phyloP scores from a whole-genome alignment of 1,140 invertebrate genomes.

The Trinorchestia longiramus region DNA sequence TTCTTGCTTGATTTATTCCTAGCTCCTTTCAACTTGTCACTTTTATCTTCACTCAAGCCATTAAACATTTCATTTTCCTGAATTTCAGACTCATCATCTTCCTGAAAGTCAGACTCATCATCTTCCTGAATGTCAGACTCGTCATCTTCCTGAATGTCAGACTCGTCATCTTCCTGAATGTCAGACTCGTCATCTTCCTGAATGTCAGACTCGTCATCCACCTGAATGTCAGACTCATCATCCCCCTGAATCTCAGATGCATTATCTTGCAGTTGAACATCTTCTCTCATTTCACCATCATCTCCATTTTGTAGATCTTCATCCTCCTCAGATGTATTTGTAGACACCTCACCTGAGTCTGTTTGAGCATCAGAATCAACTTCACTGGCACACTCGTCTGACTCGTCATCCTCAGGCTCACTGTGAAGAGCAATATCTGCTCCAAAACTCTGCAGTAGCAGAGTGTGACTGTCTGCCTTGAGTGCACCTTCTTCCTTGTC shows the following conservation, averaged over 20 bases:
- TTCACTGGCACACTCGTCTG: conserved; percentile 38
- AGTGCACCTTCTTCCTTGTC: neutral
- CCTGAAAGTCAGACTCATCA: conserved; percentile 68
- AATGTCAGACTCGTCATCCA: conserved; percentile 56
- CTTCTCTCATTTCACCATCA: conserved; percentile 67
- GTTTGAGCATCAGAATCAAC: conserved; percentile 53
- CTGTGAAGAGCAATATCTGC: neutral
- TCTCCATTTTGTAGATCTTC: conserved; percentile 61
- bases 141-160: conserved; percentile 67
- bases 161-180: conserved; percentile 67
- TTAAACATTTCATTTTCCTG: conserved; percentile 57
- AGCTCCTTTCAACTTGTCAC: neutral
- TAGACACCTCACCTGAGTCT: neutral
- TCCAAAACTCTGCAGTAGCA: conserved; percentile 18
- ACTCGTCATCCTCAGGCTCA: conserved; percentile 42
- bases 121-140: conserved; percentile 62
- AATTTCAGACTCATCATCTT: conserved; percentile 67
- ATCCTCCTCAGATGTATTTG: neutral
- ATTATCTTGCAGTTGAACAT: conserved; percentile 67
- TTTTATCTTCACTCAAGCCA: neutral
- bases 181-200: conserved; percentile 63
- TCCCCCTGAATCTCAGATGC: conserved; percentile 60
- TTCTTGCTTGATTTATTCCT: too few relatives aligned
- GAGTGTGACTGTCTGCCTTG: neutral
- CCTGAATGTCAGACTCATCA: conserved; percentile 45